phyloP scores from a whole-genome alignment of 2,797 vertebrate genomes.

The Eutrigla gurnardus region DNA sequence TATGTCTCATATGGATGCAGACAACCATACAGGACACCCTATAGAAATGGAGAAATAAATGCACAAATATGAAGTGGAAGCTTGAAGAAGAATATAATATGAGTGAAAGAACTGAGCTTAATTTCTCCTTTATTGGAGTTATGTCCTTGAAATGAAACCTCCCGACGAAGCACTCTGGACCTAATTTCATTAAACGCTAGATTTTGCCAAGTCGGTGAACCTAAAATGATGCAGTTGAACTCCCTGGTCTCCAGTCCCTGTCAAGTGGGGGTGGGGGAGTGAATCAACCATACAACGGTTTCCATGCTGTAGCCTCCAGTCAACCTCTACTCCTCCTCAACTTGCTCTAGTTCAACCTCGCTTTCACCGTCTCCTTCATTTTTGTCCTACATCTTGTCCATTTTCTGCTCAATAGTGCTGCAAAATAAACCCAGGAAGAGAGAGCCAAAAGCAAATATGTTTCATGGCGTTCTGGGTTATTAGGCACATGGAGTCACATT shows the following conservation, averaged over 20 bases:
- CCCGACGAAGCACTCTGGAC: constrained; percentile 56
- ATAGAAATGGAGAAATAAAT: constrained; percentile 19
- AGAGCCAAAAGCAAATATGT: constrained; percentile 63
- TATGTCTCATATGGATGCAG: constrained; percentile 13
- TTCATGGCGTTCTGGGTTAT: constrained; percentile 70
- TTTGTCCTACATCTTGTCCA: constrained; percentile 21
- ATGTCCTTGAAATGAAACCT: constrained; percentile 74
- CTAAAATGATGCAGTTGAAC: constrained; percentile 78
- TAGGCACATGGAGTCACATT: constrained; percentile 73
- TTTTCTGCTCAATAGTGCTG: constrained; percentile 70
- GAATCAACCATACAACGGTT: constrained; percentile 44
- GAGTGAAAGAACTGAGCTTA: constrained; percentile 11
- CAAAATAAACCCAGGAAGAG: constrained; percentile 47
- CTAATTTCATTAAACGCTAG: constrained; percentile 76
- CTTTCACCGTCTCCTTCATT: constrained; percentile 18
- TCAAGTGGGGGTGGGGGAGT: constrained; percentile 12
- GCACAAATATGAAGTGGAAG: not conserved
- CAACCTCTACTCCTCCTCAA: constrained; percentile 53
- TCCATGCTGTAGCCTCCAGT: constrained; percentile 38
- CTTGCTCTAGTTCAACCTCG: constrained; percentile 30
- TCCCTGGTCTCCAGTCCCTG: constrained; percentile 60
- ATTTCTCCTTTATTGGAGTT: constrained; percentile 48
- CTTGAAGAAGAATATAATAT: constrained; percentile 17
- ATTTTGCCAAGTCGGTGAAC: constrained; percentile 80
- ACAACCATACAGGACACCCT: not conserved